Conservation (phyloP, 2,888 invertebrate species). For the Spicauda simplicius region DNA sequence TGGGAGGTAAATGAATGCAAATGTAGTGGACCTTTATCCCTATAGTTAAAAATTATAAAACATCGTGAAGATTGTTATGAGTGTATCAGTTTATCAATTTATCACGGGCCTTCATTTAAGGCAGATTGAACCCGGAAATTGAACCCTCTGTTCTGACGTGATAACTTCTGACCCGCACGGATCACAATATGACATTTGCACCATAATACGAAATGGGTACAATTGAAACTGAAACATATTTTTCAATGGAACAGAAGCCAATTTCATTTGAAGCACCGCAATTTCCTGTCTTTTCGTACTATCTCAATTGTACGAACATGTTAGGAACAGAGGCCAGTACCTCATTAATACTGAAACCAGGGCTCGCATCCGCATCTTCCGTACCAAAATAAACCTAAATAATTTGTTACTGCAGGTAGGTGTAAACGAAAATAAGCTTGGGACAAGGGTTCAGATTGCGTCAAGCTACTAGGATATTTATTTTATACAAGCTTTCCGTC, state of each 20-base stretch:
- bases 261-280: slow-evolving; percentile 11
- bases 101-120: too few species aligned
- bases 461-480: slow-evolving; percentile 8
- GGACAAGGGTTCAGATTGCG: slow-evolving; percentile 45
- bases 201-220: background rate
- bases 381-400: slow-evolving; percentile 27
- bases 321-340: slow-evolving; percentile 15
- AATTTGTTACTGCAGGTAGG: slow-evolving; percentile 21
- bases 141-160: too few species aligned
- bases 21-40: too few species aligned
- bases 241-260: background rate
- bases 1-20: too few species aligned
- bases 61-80: too few species aligned
- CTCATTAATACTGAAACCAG: slow-evolving; percentile 32
- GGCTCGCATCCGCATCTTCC: slow-evolving; percentile 9
- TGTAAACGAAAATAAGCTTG: slow-evolving; percentile 21
- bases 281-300: slow-evolving; percentile 25
- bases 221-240: background rate
- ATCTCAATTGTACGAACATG: slow-evolving; percentile 14
- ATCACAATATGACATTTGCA: too few species aligned
- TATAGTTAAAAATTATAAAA: too few species aligned
- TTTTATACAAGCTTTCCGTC: background rate
- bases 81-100: too few species aligned
- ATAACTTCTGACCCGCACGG: too few species aligned
- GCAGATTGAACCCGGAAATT: too few species aligned